Evolutionary conservation across 2,888 invertebrate genomes (phyloP).

Genomic region (Gisinianus flammeolus): DNA sequence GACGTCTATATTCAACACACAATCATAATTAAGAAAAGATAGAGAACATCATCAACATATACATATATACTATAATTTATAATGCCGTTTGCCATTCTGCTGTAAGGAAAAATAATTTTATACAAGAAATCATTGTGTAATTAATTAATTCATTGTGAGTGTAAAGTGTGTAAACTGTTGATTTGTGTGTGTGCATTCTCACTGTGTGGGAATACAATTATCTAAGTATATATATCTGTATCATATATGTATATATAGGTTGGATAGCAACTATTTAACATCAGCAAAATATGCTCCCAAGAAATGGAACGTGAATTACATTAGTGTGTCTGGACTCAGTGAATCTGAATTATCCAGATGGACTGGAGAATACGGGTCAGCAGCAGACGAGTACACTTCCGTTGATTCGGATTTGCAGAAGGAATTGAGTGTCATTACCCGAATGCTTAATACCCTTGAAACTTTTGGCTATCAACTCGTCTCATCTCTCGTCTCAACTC

Average conservation of each 20-base stretch:
- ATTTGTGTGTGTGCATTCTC: too few relatives aligned
- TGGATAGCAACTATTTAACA: constrained; percentile 29
- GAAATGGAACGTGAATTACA: constrained; percentile 39
- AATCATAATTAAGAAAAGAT: too few relatives aligned
- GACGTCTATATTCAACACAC: too few relatives aligned
- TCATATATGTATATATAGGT: too few relatives aligned
- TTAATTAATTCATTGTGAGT: not conserved
- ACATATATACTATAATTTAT: too few relatives aligned
- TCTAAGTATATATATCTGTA: too few relatives aligned
- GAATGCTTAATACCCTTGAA: constrained; percentile 26
- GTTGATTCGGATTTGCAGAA: constrained; percentile 21
- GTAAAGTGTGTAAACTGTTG: not conserved
- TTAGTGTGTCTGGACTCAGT: not conserved
- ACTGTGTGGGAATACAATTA: too few relatives aligned
- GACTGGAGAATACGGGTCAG: constrained; percentile 15
- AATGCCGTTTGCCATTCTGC: not conserved
- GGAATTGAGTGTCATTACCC: constrained; percentile 15
- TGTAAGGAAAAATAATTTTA: not conserved
- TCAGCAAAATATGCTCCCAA: constrained; percentile 28
- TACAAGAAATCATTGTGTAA: not conserved
- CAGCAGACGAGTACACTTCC: constrained; percentile 16
- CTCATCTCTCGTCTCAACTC: constrained; percentile 12
- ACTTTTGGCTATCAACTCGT: constrained; percentile 22
- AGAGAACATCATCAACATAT: too few relatives aligned
- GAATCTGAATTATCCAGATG: not conserved